Evolutionary conservation across 2,888 invertebrate genomes (phyloP), one percentile per base, ranked within the genome.

Genomic region (Onchidella celtica): DNA sequence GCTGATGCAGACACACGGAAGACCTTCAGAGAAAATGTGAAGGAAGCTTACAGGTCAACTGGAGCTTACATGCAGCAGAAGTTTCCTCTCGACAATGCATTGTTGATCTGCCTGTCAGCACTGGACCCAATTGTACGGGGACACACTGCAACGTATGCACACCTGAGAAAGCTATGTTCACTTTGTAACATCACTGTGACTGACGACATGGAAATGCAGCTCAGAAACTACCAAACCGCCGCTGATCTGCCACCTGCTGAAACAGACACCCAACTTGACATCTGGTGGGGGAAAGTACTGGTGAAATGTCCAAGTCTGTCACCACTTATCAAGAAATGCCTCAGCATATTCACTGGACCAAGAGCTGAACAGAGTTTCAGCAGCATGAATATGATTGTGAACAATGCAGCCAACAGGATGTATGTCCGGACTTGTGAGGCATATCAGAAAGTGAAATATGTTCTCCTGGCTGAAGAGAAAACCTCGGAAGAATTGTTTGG

Each of bases 291-390:
- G 21, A 2, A n/a, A 36, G 69, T 21, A n/a, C 38, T 69, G 3
- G 17, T 36, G 36, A 32, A 34, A 14, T 36, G 21, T 9, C 69
- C 36, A 34, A 32, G 29, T 38, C 69, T 69, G 40, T 69, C 69
- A 34, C 36, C 69, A 14, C 34, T 69, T 3, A 21, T 69, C 9
- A 34, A 69, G 36, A 69, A 36, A 17, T 69, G 69, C 40, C 69
- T 69, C 2, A 34, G 9, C 34, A 69, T 69, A 29, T 69, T 69
- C 21, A 69, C 69, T 38, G 69, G 69, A 3, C 69, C 69, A 69
- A 69, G 32, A 34, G 69, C 36, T 17, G 69, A 69, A 38, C 36
- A 32, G 36, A 69, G 38, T 36, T 36, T 69, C 24, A 69, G 36
- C 3, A 32, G 32, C 36, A 24, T 69, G 6, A 69, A 69, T 38